Evolutionary conservation across 2,797 vertebrate species (phyloP).

Genomic region (Iguana delicatissima): DNA sequence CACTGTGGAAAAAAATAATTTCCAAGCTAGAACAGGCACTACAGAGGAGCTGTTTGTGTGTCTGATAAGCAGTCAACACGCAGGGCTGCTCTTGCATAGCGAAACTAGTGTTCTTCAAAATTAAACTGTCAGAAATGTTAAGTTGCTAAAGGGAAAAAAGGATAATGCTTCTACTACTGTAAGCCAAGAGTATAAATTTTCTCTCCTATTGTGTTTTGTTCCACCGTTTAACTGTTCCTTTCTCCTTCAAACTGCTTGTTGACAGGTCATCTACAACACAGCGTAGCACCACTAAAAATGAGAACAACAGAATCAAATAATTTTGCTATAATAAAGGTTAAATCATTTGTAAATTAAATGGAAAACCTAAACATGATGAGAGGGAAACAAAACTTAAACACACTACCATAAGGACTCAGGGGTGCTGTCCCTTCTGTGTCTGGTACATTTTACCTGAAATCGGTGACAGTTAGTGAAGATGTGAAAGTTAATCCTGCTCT

Average conservation of each 20-base stretch:
- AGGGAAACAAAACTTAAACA: constrained; percentile 49
- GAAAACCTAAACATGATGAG: constrained; percentile 63
- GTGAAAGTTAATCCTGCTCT: constrained; percentile 43
- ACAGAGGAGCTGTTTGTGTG: constrained; percentile 16
- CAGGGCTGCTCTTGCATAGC: constrained; percentile 30
- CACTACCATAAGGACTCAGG: constrained; percentile 56
- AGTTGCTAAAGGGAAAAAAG: constrained; percentile 38
- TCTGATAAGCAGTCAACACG: constrained; percentile 20
- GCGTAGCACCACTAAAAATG: constrained; percentile 62
- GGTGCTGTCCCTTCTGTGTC: constrained; percentile 10
- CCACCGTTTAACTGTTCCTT: constrained; percentile 44
- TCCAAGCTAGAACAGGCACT: neutral
- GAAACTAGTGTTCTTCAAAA: constrained; percentile 55
- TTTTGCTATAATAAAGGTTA: constrained; percentile 52
- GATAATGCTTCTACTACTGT: neutral
- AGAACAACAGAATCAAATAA: constrained; percentile 52
- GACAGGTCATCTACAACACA: constrained; percentile 65
- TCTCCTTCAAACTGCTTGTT: constrained; percentile 56
- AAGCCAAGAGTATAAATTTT: constrained; percentile 37
- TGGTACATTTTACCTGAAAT: constrained; percentile 60
- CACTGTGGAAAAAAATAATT: no score
- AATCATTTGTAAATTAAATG: constrained; percentile 62
- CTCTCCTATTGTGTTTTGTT: constrained; percentile 22
- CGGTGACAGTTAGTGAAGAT: constrained; percentile 44
- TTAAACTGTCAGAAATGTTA: constrained; percentile 55